Percentiles rank a stretch among this genome's conserved stretches.
Conservation (phyloP, 2,888 invertebrate species). For the Nasonia oneida region DNA sequence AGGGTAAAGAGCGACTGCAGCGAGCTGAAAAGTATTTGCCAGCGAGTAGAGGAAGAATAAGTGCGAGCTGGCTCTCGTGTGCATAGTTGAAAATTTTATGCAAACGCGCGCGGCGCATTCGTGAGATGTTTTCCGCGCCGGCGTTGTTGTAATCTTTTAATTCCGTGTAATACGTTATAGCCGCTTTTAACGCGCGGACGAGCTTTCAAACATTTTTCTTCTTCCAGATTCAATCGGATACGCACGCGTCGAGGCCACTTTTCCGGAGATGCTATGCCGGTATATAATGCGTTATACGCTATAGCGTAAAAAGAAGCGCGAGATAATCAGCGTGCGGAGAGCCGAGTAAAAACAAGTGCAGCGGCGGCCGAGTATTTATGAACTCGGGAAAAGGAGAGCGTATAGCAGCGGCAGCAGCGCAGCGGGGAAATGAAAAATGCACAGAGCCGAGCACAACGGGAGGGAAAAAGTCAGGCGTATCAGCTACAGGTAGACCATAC, state of each 20-base stretch:
- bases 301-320: background rate
- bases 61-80: background rate
- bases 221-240: too few relatives aligned
- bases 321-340: background rate
- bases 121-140: background rate
- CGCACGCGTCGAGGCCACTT: too few relatives aligned
- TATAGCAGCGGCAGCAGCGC: background rate
- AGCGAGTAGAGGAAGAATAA: background rate
- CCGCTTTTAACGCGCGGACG: background rate
- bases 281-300: background rate
- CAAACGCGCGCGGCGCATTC: background rate
- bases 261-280: too few relatives aligned
- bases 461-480: background rate
- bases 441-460: background rate
- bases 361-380: conserved; percentile 27
- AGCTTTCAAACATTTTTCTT: background rate
- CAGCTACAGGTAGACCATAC: background rate
- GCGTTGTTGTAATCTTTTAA: conserved; percentile 12
- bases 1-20: conserved; percentile 26
- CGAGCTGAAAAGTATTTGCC: conserved; percentile 44
- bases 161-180: background rate
- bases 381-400: background rate
- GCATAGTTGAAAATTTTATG: conserved; percentile 49
- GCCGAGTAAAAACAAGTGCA: background rate
- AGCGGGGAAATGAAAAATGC: conserved; percentile 51